Evolutionary conservation across 2,797 vertebrate species (phyloP).

Genomic region (Micrastur ruficollis): DNA sequence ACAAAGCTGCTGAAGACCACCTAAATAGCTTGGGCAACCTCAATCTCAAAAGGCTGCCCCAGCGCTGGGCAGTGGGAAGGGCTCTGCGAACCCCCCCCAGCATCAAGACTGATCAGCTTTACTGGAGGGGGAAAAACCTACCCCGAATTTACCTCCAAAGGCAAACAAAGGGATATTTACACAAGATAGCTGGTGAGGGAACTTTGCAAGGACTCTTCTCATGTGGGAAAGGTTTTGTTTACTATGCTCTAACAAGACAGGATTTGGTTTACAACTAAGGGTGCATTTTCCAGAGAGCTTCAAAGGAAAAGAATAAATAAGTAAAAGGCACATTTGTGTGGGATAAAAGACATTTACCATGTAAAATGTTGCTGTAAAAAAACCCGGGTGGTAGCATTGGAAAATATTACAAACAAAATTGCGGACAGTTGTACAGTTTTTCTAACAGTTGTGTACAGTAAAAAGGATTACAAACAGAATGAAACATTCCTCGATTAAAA

Average conservation of each 20-base stretch:
- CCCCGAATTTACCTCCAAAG: background rate
- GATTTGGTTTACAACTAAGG: slow-evolving; percentile 18
- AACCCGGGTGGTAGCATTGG: background rate
- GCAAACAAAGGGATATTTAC: slow-evolving; percentile 11
- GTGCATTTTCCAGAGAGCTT: background rate
- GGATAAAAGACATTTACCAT: background rate
- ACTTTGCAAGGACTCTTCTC: background rate
- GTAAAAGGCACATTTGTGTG: background rate
- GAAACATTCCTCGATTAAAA: slow-evolving; percentile 22
- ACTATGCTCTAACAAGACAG: background rate
- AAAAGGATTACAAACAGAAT: slow-evolving; percentile 3
- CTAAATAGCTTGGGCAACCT: background rate
- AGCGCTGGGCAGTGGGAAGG: background rate
- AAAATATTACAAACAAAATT: background rate
- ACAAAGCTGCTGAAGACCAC: background rate
- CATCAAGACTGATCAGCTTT: background rate
- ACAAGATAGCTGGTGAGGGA: background rate
- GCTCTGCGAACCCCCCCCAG: background rate
- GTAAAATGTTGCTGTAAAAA: background rate
- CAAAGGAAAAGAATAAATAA: slow-evolving; percentile 12
- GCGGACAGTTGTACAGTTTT: background rate
- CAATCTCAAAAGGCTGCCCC: background rate
- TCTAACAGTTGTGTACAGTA: background rate
- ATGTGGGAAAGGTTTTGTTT: slow-evolving; percentile 11
- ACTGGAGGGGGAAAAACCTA: background rate